These are phyloP conservation scores for Heliconius ismenius DNA, from an alignment of 2,888 invertebrate genomes.

Conservation along the genomic window DNA sequence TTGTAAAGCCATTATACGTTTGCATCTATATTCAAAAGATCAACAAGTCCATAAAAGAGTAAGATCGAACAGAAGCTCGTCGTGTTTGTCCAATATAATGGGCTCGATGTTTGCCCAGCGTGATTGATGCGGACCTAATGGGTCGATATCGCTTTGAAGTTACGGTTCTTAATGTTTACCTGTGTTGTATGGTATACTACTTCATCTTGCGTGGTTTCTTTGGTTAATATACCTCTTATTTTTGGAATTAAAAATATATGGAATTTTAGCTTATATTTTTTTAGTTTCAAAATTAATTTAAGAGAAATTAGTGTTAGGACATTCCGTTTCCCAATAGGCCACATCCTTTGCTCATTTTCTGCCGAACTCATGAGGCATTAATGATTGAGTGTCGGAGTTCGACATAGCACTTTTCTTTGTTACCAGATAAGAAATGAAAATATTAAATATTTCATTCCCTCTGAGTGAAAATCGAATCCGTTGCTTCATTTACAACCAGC, in stretches of 20 bases:
- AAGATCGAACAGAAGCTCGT: slow-evolving; percentile 57
- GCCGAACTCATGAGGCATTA: too few relatives aligned
- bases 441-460: too few relatives aligned
- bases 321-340: too few relatives aligned
- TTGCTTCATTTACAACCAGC: background rate
- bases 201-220: slow-evolving; percentile 20
- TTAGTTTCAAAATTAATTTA: background rate
- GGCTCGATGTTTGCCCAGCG: slow-evolving; percentile 66
- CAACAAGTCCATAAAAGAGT: slow-evolving; percentile 59
- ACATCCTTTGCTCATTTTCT: too few relatives aligned
- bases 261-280: background rate
- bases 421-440: too few relatives aligned
- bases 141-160: slow-evolving; percentile 62
- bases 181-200: slow-evolving; percentile 32
- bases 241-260: too few relatives aligned
- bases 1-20: slow-evolving; percentile 35
- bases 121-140: slow-evolving; percentile 72
- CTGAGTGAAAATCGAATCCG: background rate
- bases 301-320: too few relatives aligned
- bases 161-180: slow-evolving; percentile 37
- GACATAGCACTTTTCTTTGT: too few relatives aligned
- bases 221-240: background rate
- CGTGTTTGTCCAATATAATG: slow-evolving; percentile 70
- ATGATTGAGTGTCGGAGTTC: too few relatives aligned
- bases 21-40: slow-evolving; percentile 44